These are phyloP conservation scores for Formica aserva DNA, from an alignment of 2,888 invertebrate genomes.

Conservation along the genomic window DNA sequence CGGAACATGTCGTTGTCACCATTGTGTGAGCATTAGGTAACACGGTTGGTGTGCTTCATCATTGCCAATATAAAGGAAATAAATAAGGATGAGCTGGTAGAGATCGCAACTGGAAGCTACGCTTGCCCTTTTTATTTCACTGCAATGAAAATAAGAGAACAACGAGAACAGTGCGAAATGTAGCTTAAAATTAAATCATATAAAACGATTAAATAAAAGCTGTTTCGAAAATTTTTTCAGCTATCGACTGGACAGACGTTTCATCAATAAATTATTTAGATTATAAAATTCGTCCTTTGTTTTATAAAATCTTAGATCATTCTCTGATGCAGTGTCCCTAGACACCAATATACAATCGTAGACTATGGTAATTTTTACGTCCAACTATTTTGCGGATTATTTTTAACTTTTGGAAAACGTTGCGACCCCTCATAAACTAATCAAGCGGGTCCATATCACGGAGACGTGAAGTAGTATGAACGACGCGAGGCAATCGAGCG, in stretches of 20 bases:
- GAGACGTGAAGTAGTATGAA: not conserved
- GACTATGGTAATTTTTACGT: conserved; percentile 13
- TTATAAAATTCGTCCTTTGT: not conserved
- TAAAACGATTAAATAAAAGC: not conserved
- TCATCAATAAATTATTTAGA: not conserved
- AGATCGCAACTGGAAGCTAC: not conserved
- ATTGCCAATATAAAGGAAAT: conserved; percentile 70
- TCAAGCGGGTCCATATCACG: not conserved
- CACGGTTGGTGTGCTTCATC: conserved; percentile 74
- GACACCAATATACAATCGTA: not conserved
- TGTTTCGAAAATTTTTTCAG: conserved; percentile 1
- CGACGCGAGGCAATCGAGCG: conserved; percentile 5
- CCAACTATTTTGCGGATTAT: not conserved
- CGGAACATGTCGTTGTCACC: conserved; percentile 75
- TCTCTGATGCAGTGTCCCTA: not conserved
- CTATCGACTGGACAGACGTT: not conserved
- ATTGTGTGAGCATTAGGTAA: conserved; percentile 80
- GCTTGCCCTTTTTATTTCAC: not conserved
- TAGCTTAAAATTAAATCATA: not conserved
- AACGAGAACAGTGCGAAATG: not conserved
- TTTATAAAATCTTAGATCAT: not conserved
- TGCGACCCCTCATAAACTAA: not conserved
- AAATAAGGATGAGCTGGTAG: conserved; percentile 39
- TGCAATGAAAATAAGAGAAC: conserved; percentile 19
- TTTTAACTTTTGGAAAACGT: not conserved